Evolutionary conservation across 2,888 invertebrate species (phyloP).

Genomic region (Nomada ruficornis): DNA sequence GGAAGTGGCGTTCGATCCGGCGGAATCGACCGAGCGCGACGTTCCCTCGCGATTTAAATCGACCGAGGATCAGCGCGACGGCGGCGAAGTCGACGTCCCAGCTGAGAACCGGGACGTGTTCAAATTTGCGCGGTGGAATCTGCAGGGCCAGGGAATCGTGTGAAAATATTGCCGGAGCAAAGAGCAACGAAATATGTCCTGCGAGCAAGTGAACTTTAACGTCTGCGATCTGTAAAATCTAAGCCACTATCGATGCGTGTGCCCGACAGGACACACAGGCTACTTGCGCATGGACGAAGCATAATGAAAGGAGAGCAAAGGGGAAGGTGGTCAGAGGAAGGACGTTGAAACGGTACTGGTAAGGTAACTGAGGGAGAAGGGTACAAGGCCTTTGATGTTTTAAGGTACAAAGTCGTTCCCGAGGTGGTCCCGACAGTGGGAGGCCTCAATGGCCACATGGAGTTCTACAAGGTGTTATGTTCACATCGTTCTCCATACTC

Average conservation of each 20-base stretch:
- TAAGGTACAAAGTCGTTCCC: conserved; percentile 70
- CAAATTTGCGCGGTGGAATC: conserved; percentile 13
- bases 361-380: neutral
- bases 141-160: conserved; percentile 6
- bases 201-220: too few species aligned
- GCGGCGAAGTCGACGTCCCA: neutral
- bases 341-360: conserved; percentile 20
- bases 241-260: too few species aligned
- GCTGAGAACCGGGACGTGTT: neutral
- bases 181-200: too few species aligned
- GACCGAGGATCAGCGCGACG: neutral
- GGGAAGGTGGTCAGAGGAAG: conserved; percentile 28
- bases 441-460: conserved; percentile 73
- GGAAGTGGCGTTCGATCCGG: conserved; percentile 35
- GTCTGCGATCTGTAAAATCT: too few species aligned
- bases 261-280: too few species aligned
- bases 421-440: conserved; percentile 69
- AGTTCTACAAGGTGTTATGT: conserved; percentile 78
- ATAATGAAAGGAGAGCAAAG: conserved; percentile 64
- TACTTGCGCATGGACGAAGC: conserved; percentile 33
- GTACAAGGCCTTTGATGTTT: conserved; percentile 69
- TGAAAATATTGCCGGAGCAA: conserved; percentile 7
- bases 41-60: conserved; percentile 11
- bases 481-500: conserved; percentile 79
- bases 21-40: conserved; percentile 24